These are phyloP conservation scores for Maniola hyperantus DNA, from an alignment of 2,888 invertebrate genomes.

Conservation along the genomic window DNA sequence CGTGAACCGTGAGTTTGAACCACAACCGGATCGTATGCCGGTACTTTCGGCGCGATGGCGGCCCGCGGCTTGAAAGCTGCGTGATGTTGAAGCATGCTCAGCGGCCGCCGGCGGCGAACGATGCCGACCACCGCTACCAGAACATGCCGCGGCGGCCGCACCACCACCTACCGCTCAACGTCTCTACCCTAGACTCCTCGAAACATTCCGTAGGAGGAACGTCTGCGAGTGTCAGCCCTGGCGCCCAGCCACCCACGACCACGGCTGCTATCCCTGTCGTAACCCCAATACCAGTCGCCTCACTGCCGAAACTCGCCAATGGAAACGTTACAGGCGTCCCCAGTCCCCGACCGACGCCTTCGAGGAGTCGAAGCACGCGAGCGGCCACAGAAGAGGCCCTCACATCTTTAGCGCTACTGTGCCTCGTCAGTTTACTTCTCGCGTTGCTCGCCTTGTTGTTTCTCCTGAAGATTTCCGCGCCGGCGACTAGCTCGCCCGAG, in stretches of 20 bases:
- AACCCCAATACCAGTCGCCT: slow-evolving; percentile 60
- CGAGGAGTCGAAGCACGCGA: slow-evolving; percentile 63
- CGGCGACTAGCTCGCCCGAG: slow-evolving; percentile 84
- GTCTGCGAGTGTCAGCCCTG: slow-evolving; percentile 82
- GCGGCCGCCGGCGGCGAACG: slow-evolving; percentile 80
- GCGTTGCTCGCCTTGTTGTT: slow-evolving; percentile 93
- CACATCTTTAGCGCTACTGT: slow-evolving; percentile 92
- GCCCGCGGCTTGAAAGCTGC: slow-evolving; percentile 67
- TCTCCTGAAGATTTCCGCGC: slow-evolving; percentile 91
- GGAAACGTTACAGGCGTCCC: slow-evolving; percentile 82
- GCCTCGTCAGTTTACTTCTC: slow-evolving; percentile 92
- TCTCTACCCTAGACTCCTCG: slow-evolving; percentile 85
- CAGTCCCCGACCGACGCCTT: slow-evolving; percentile 56
- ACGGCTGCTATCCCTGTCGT: slow-evolving; percentile 56
- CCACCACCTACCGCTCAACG: slow-evolving; percentile 85
- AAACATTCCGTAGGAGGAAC: slow-evolving; percentile 85
- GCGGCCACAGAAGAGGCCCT: slow-evolving; percentile 87
- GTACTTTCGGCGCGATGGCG: slow-evolving; percentile 73
- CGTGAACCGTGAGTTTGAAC: slow-evolving; percentile 40
- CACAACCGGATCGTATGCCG: slow-evolving; percentile 65
- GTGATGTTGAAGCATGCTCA: slow-evolving; percentile 89
- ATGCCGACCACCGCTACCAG: slow-evolving; percentile 81
- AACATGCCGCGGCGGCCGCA: slow-evolving; percentile 83
- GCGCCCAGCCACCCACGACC: slow-evolving; percentile 60
- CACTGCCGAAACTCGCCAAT: slow-evolving; percentile 76